Base-by-base conservation (phyloP, 2,113 vertebrate species). In the Sciurus niger region DNA sequence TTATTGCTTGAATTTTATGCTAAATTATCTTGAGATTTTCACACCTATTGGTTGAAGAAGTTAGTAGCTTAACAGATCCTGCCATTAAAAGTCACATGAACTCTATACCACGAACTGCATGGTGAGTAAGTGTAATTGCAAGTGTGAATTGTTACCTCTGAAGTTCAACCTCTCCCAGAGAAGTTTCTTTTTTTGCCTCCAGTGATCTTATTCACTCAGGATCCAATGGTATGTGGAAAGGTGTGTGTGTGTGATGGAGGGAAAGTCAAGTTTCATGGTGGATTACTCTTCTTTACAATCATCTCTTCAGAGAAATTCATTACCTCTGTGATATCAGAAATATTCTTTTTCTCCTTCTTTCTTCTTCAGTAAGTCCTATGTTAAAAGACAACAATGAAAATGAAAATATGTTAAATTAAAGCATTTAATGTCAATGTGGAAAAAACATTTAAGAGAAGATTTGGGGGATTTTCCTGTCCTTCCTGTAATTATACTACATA, bases 321-420 rank as follows among this genome's bases (percentile, higher is more conserved):
- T 68, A 82, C 20, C 28, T 30, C 51, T 72, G 25, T 28, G 25
- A 89, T 43, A 63, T 70, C 83, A 84, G 70, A 40, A 84, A 63
- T 63, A 6, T 43, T 84, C 6, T 68, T 9, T 24, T 51, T 87
- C 13, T 22, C 65, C 74, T 46, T n/a, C 10, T 60, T 89, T 78
- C 40, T 60, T 84, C 51, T 68, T 4, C 8, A 77, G 10, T 43
- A 70, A 14, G 8, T 30, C 11, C 48, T 32, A 13, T 40, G 5
- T 10, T 67, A 76, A 74, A 70, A 92, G 6, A 30, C 6, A 87
- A 67, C 7, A 83, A 14, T 13, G 68, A 18, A 87, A 37, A 74
- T 58, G 20, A 18, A 37, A 82, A 58, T 70, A 88, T 92, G 82
- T 95, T 82, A 46, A 82, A 89, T 68, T 58, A 60, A 84, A 84